Evolutionary conservation across 2,888 invertebrate genomes (phyloP), one percentile per base, ranked within the genome.

Genomic region (Ceraclea dissimilis): DNA sequence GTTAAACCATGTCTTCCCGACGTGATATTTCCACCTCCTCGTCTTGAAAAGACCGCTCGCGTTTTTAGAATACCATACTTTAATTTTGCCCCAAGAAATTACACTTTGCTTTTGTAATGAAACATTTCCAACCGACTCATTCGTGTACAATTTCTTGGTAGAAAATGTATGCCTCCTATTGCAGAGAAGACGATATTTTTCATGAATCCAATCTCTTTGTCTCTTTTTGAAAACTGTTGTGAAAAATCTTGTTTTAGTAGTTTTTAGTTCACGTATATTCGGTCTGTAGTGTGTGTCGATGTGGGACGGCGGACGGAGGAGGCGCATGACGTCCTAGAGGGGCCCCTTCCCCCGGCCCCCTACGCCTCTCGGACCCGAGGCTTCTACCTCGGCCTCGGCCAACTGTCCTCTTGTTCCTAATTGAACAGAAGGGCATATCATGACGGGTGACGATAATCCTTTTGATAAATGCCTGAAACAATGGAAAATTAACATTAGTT

Each of bases 261-360:
- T n/a, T 39, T 39, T 26, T 26, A 26, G 26, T 10, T 39, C 8
- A n/a, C 39, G 13, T 2, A 18, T 18, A 10, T 47, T 47, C 13
- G 4, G 47, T 47, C 2, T 8, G 16, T 17, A 18, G 17, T 47
- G 47, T 63, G 66, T 63, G 63, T 63, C 65, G 65, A 63, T 51
- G 52, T 54, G 22, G 57, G 52, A 26, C 16, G 47, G 56, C 18
- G 51, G 57, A 39, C 26, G 56, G 46, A n/a, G 51, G 54, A 20
- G 51, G 58, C 60, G 62, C 60, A 61, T 56, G 54, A 53, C 59
- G 60, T 53, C 61, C 39, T 39, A 39, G 39, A 39, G 39, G 16
- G 2, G 55, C 60, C 59, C 60, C 57, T 55, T 56, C 39, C 31
- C 21, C 34, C 49, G 43, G 49, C 49, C 49, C 17, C 31, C 55